A percentile compares a stretch with the other conserved stretches of the same genome.
Evolutionary conservation across 2,888 invertebrate species (phyloP).

Genomic region (Spatulosminthurus flaviceps): DNA sequence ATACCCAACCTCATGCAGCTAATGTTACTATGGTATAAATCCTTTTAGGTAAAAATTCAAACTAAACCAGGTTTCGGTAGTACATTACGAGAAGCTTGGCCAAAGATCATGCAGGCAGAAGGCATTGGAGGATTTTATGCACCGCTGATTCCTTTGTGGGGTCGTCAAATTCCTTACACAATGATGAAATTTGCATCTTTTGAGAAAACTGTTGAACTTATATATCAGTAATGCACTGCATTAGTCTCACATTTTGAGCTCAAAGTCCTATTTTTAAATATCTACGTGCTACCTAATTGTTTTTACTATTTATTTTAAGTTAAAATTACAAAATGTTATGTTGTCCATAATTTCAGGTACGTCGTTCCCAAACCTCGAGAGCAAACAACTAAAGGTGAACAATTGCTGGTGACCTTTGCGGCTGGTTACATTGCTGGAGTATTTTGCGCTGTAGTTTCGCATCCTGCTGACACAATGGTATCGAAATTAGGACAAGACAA

Average conservation of each 20-base stretch:
- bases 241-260: too few relatives aligned
- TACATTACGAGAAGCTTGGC: slow-evolving; percentile 87
- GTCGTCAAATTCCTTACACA: slow-evolving; percentile 98
- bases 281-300: too few relatives aligned
- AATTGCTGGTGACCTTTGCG: slow-evolving; percentile 92
- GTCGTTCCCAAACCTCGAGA: slow-evolving; percentile 94
- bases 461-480: slow-evolving; percentile 97
- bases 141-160: slow-evolving; percentile 94
- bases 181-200: slow-evolving; percentile 99
- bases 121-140: slow-evolving; percentile 93
- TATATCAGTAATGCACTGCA: slow-evolving; percentile 82
- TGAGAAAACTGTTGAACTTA: slow-evolving; percentile 91
- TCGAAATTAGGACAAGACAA: slow-evolving; percentile 76
- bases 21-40: not conserved
- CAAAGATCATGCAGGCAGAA: slow-evolving; percentile 86
- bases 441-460: slow-evolving; percentile 97
- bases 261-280: too few relatives aligned
- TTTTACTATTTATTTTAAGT: too few relatives aligned
- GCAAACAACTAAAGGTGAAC: slow-evolving; percentile 90
- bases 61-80: slow-evolving; percentile 92
- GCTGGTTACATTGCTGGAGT: slow-evolving; percentile 98
- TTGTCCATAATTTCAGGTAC: slow-evolving; percentile 67
- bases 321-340: too few relatives aligned
- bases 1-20: too few relatives aligned
- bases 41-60: slow-evolving; percentile 83